Percentiles rank a stretch among this genome's conserved stretches.
phyloP scores from a whole-genome alignment of 1,140 invertebrate genomes.

The Aphelinus certus region DNA sequence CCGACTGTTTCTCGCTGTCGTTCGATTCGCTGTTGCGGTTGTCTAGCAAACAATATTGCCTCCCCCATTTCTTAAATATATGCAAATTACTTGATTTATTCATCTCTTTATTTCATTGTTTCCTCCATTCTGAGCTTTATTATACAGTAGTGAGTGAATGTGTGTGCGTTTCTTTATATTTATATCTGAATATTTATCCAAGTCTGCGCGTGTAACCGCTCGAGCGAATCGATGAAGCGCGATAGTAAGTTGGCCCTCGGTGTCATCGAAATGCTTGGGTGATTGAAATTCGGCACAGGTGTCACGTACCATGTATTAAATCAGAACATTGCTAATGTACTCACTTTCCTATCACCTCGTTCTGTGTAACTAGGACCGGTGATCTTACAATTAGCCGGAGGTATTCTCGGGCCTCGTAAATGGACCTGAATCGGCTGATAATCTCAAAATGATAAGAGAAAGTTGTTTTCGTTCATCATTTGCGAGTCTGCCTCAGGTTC shows the following conservation, averaged over 20 bases:
- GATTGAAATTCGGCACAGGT: conserved; percentile 48
- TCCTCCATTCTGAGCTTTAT: conserved; percentile 56
- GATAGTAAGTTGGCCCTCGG: conserved; percentile 54
- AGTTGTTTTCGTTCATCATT: background rate
- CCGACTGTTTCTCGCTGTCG: conserved; percentile 30
- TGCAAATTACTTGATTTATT: conserved; percentile 4
- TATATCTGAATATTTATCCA: conserved; percentile 7
- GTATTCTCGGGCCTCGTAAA: background rate
- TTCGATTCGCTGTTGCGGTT: conserved; percentile 61
- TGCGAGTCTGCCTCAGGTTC: background rate
- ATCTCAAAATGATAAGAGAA: background rate
- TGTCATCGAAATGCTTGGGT: conserved; percentile 63
- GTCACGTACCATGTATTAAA: background rate
- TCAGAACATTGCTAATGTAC: conserved; percentile 30
- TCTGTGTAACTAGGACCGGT: conserved; percentile 4
- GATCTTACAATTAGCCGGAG: background rate
- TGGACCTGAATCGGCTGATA: conserved; percentile 9
- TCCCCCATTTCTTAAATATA: background rate
- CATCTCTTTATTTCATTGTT: conserved; percentile 31
- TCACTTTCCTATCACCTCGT: conserved; percentile 3
- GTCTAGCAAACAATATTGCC: background rate
- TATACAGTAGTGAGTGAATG: conserved; percentile 60
- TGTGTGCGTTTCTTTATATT: conserved; percentile 57
- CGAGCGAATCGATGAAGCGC: conserved; percentile 59
- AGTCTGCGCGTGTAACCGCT: conserved; percentile 46